Percentiles rank a stretch among this genome's conserved stretches.
Conservation (phyloP, 2,888 invertebrate genomes). For the Erebia palarica region DNA sequence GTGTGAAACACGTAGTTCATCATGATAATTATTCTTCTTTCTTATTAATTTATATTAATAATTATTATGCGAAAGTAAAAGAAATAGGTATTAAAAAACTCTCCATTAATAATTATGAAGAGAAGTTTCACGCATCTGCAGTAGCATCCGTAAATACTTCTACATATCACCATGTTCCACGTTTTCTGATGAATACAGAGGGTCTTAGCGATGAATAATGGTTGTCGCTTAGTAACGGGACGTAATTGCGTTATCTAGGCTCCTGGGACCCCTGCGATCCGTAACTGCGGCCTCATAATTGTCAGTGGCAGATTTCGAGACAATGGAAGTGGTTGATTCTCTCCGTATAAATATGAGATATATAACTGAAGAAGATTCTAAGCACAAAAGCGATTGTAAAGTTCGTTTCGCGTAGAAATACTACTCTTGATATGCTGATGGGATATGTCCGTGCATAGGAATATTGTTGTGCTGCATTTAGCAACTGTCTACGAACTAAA, state of each 20-base stretch:
- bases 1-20: neutral
- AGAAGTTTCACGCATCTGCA: conserved; percentile 47
- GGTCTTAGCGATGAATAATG: conserved; percentile 73
- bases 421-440: too few species aligned
- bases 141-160: conserved; percentile 29
- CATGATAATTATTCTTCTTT: neutral
- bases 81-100: conserved; percentile 17
- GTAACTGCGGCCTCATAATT: conserved; percentile 74
- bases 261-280: conserved; percentile 63
- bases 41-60: too few species aligned
- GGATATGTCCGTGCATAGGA: too few species aligned
- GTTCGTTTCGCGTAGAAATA: too few species aligned
- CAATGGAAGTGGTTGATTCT: conserved; percentile 17
- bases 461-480: too few species aligned
- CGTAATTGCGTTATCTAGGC: conserved; percentile 77
- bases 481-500: too few species aligned
- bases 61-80: neutral
- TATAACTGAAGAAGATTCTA: neutral
- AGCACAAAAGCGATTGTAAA: too few species aligned
- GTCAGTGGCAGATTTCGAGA: conserved; percentile 54
- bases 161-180: conserved; percentile 43
- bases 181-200: conserved; percentile 55
- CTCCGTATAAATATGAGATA: conserved; percentile 4
- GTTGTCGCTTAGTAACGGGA: conserved; percentile 70
- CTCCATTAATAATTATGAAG: conserved; percentile 43